Evolutionary conservation across 1,140 invertebrate species (phyloP), one percentile per base, ranked within the genome.

Genomic region (Ostrea denselamellosa): DNA sequence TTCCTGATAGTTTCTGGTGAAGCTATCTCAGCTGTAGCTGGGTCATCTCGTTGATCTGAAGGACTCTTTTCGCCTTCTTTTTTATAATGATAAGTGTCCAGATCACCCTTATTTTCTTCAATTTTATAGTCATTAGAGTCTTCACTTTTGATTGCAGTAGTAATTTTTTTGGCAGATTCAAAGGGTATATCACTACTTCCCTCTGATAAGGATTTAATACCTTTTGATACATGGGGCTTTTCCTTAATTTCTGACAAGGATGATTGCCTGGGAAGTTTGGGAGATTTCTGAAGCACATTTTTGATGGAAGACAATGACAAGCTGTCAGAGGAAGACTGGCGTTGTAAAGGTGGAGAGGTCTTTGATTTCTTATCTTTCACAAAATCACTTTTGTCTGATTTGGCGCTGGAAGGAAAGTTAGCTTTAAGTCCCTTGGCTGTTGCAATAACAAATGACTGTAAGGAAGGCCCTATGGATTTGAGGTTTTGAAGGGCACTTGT

Each of bases 371-470:
- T 83, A 8, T 83, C 82, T 83, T 83, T 83, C 44, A 54, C 82
- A 52, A 19, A 53, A 83, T 83, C 82, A 52, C 17, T n/a, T 25
- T 77, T 77, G 9, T 77, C 68, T 22, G 44, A 52, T 83, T 83
- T 83, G 52, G 44, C 52, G 17, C 44, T 53, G 34, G 82, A 83
- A 54, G 82, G 82, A 83, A 83, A 83, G 52, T 83, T 83, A 86
- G 65, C 77, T 77, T 77, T 77, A 7, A 86, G 71, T 34, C 85
- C 77, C 53, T 86, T 86, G 22, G 85, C 85, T 54, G 85, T 86
- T 10, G 85, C 85, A 71, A 86, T 77, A 28, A 86, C 77, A 54
- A 86, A 86, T 2, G 85, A 86, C 52, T 86, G 85, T 81, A 86
- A 77, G 14, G 85, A 86, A n/a, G 85, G 77, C 65, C 77, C 65